phyloP scores from a whole-genome alignment of 2,888 invertebrate genomes.

The Dasypolia templi region DNA sequence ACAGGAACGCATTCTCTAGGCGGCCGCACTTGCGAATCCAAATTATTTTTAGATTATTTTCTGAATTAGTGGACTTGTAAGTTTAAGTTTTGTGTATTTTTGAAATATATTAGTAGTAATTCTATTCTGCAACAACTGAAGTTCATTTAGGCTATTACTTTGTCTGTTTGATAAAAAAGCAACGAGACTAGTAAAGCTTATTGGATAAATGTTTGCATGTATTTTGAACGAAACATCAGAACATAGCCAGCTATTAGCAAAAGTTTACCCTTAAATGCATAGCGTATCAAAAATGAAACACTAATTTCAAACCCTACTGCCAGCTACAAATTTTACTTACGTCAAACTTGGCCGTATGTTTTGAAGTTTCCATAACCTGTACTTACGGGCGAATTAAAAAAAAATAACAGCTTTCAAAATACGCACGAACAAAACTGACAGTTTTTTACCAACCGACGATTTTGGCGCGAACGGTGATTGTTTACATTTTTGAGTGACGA shows the following conservation, averaged over 20 bases:
- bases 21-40: neutral
- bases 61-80: constrained; percentile 13
- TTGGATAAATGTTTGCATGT: neutral
- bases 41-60: constrained; percentile 12
- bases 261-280: too few species aligned
- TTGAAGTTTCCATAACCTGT: too few species aligned
- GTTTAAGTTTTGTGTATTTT: constrained; percentile 15
- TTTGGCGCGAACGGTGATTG: too few species aligned
- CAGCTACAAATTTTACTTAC: too few species aligned
- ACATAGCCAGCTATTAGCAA: neutral
- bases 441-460: too few species aligned
- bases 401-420: too few species aligned
- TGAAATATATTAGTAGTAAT: constrained; percentile 4
- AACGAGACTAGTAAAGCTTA: constrained; percentile 11
- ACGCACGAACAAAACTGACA: too few species aligned
- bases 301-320: too few species aligned
- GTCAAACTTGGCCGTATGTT: too few species aligned
- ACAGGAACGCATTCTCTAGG: neutral
- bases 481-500: too few species aligned
- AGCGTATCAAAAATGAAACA: too few species aligned
- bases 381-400: too few species aligned
- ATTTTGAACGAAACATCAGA: constrained; percentile 3
- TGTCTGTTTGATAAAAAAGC: neutral
- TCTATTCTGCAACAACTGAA: constrained; percentile 7
- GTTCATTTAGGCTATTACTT: neutral